Percentiles rank a stretch among this genome's conserved stretches.
phyloP scores from a whole-genome alignment of 2,888 invertebrate species.

The Abrostola tripartita region DNA sequence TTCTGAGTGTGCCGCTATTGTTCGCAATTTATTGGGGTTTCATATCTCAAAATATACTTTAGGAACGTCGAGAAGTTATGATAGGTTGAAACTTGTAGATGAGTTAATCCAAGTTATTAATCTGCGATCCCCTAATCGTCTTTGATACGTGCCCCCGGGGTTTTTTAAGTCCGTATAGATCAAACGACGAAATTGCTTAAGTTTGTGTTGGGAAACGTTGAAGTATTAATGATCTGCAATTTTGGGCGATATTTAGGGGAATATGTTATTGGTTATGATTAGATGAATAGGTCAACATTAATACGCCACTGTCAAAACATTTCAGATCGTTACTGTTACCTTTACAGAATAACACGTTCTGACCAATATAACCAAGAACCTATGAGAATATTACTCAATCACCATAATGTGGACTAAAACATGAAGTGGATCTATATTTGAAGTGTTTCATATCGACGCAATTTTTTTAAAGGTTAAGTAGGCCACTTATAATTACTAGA shows the following conservation, averaged over 20 bases:
- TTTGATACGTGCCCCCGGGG: not conserved
- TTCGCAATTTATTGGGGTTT: conserved; percentile 38
- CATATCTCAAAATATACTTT: conserved; percentile 40
- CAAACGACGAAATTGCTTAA: not conserved
- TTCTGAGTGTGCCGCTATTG: conserved; percentile 47
- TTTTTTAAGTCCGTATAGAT: not conserved
- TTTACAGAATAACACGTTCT: not conserved
- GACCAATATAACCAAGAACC: not conserved
- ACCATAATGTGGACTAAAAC: conserved; percentile 14
- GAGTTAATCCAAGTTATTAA: conserved; percentile 1
- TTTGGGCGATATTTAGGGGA: too few relatives aligned
- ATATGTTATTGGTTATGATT: too few relatives aligned
- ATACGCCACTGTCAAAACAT: too few relatives aligned
- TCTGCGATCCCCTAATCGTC: not conserved
- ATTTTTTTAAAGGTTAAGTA: not conserved
- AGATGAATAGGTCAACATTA: not conserved
- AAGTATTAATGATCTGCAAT: too few relatives aligned
- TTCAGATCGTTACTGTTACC: too few relatives aligned
- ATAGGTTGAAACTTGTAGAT: conserved; percentile 13
- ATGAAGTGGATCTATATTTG: conserved; percentile 8
- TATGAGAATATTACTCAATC: conserved; percentile 1
- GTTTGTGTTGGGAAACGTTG: not conserved
- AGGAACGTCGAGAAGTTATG: conserved; percentile 6
- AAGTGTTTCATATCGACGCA: conserved; percentile 22
- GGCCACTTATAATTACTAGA: conserved; percentile 21